These are phyloP conservation scores for Rhaphigaster nebulosa DNA, from an alignment of 2,888 invertebrate genomes.

Conservation along the genomic window DNA sequence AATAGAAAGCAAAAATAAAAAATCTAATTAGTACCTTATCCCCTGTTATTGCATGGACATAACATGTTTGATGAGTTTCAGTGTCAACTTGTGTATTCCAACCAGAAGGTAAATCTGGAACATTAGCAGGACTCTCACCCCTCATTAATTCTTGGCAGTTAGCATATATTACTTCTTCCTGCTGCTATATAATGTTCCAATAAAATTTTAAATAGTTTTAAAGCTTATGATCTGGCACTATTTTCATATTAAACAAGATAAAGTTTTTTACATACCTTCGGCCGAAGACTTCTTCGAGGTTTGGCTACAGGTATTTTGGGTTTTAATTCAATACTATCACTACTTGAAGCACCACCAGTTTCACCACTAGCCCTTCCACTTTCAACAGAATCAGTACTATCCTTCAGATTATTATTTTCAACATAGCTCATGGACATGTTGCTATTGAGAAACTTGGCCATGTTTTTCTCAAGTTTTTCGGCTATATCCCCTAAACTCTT, in stretches of 20 bases:
- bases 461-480: slow-evolving; percentile 61
- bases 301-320: slow-evolving; percentile 61
- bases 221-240: neutral
- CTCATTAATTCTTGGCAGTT: slow-evolving; percentile 62
- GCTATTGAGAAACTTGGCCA: slow-evolving; percentile 57
- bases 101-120: slow-evolving; percentile 68
- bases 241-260: neutral
- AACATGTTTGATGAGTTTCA: slow-evolving; percentile 70
- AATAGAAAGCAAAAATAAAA: neutral
- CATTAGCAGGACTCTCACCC: slow-evolving; percentile 38
- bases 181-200: slow-evolving; percentile 48
- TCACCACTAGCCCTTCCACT: slow-evolving; percentile 60
- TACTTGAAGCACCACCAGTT: slow-evolving; percentile 61
- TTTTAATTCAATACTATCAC: slow-evolving; percentile 60
- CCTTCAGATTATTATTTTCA: slow-evolving; percentile 62
- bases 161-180: slow-evolving; percentile 63
- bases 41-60: slow-evolving; percentile 70
- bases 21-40: slow-evolving; percentile 69
- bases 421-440: slow-evolving; percentile 57
- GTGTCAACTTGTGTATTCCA: slow-evolving; percentile 70
- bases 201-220: slow-evolving; percentile 35
- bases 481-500: slow-evolving; percentile 58
- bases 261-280: slow-evolving; percentile 47
- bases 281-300: slow-evolving; percentile 61
- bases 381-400: slow-evolving; percentile 61